Evolutionary conservation across 1,140 invertebrate genomes (phyloP), one percentile per base, ranked within the genome.

Genomic region (Apis cerana): DNA sequence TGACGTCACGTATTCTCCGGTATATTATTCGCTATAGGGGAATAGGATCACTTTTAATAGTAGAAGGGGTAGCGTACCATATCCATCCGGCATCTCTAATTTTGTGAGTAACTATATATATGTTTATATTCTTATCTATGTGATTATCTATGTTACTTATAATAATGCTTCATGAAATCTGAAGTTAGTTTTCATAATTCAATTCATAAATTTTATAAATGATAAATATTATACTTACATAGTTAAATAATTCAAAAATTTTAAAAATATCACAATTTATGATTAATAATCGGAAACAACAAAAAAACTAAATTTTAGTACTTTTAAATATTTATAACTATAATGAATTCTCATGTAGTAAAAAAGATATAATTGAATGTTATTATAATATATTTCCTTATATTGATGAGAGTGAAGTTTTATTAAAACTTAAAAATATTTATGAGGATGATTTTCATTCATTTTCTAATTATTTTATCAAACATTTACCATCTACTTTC

Each of bases 291-390:
- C 23, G 50, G 62, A 52, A 85, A 58, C 76, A 88, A 52, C 89
- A 90, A 64, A 50, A 84, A 19, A 72, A 90, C 12, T 88, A 90
- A 85, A 27, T 90, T 0, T 65, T 81, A 68, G 75, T 27, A 2
- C 56, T 91, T 27, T 69, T 88, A 21, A 85, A 48, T 67, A 90
- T 91, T 43, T 89, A 70, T n/a, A 54, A 75, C 19, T 12, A 56
- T 21, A 80, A 78, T 5, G 85, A 90, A 62, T 90, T 91, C 33
- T 78, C 70, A 10, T 83, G 33, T 7, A 48, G 13, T 17, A 83
- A 12, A 50, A n/a, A 50, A 23, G 43, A 68, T 13, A 19, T 56
- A 19, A 80, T 79, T 70, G 43, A 81, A 62, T 84, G 89, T 33
- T 71, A 56, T 33, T 59, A 84, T 52, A 69, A 75, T 43, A 17